phyloP scores from a whole-genome alignment of 2,888 invertebrate species.

The Amiota mariae region DNA sequence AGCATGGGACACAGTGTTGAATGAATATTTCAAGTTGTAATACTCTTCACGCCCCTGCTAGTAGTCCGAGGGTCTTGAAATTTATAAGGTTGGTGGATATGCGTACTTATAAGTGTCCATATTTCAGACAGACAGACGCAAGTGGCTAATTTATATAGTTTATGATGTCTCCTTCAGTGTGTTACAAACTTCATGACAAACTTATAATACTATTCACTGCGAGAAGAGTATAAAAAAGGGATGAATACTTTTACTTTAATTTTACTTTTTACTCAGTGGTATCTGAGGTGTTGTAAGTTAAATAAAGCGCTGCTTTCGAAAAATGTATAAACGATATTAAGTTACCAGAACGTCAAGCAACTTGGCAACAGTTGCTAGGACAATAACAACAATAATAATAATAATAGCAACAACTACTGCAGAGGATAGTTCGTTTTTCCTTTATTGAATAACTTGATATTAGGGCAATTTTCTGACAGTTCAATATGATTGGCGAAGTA shows the following conservation, averaged over 20 bases:
- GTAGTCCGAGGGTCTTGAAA: too few relatives aligned
- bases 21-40: constrained; percentile 31
- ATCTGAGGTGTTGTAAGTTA: neutral
- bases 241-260: too few relatives aligned
- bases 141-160: too few relatives aligned
- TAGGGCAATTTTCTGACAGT: neutral
- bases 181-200: too few relatives aligned
- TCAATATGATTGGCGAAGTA: neutral
- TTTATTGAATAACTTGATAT: too few relatives aligned
- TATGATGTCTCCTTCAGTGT: too few relatives aligned
- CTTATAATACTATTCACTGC: too few relatives aligned
- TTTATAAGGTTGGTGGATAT: neutral
- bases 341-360: neutral
- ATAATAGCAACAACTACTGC: neutral
- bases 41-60: too few relatives aligned
- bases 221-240: too few relatives aligned
- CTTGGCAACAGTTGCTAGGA: constrained; percentile 53
- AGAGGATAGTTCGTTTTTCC: too few relatives aligned
- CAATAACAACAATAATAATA: constrained; percentile 10
- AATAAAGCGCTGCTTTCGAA: neutral
- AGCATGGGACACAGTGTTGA: constrained; percentile 5
- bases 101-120: too few relatives aligned
- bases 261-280: neutral
- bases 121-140: too few relatives aligned
- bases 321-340: neutral